phyloP scores from a whole-genome alignment of 2,113 vertebrate genomes.

The Dissostichus mawsoni region DNA sequence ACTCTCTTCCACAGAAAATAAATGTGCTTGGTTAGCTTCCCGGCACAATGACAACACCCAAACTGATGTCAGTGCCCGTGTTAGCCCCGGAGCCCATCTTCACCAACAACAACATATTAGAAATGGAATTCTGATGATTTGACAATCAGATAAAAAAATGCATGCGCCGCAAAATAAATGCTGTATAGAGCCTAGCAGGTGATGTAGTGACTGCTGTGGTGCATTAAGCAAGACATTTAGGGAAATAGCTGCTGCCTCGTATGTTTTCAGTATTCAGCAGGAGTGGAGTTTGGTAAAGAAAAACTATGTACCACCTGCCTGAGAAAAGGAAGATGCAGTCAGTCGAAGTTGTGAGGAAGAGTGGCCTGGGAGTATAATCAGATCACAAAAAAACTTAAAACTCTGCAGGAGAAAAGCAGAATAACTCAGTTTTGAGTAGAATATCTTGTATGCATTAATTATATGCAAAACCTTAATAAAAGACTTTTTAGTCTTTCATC shows the following conservation, averaged over 20 bases:
- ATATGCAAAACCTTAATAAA: constrained; percentile 67
- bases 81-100: constrained; percentile 37
- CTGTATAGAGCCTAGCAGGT: constrained; percentile 30
- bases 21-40: constrained; percentile 56
- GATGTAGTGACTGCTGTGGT: constrained; percentile 36
- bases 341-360: constrained; percentile 24
- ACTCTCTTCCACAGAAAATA: constrained; percentile 24
- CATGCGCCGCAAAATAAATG: constrained; percentile 28
- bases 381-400: constrained; percentile 33
- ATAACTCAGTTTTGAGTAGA: constrained; percentile 53
- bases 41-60: constrained; percentile 52
- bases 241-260: constrained; percentile 54
- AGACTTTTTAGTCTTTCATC: constrained; percentile 55
- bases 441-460: constrained; percentile 66
- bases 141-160: constrained; percentile 50
- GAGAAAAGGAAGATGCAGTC: constrained; percentile 28
- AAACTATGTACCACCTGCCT: constrained; percentile 41
- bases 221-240: constrained; percentile 47
- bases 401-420: constrained; percentile 36
- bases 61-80: constrained; percentile 43
- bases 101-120: constrained; percentile 42
- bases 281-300: constrained; percentile 2
- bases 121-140: constrained; percentile 64
- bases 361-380: constrained; percentile 22
- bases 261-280: constrained; percentile 53